Evolutionary conservation across 2,797 vertebrate species (phyloP), one percentile per base, ranked within the genome.

Genomic region (Synaphobranchus kaupii): DNA sequence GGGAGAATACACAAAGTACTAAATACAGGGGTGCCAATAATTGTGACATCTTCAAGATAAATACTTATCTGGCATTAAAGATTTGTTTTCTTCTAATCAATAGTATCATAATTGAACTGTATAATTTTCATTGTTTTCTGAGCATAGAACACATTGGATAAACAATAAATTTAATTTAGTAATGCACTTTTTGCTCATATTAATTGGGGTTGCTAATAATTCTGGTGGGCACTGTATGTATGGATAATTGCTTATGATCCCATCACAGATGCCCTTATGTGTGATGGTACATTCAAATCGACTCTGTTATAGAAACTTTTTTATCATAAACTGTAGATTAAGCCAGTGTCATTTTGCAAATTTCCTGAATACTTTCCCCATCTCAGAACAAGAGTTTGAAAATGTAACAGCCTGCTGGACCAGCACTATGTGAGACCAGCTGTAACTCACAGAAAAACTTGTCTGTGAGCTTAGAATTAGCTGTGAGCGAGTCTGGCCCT

Each of bases 401-500:
- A 76, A 34, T 34, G 71, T 34, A 34, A 13, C 34, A 34, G 28
- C 34, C 13, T 6, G 34, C 31, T 17, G 31, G 71, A 31, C 68
- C 15, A 39, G 71, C 71, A 12, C 34, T 76, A 39, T 39, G 15
- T 76, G 71, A 76, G 34, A 76, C 71, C 31, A 15, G 34, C 71
- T 76, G 34, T 39, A 39, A 39, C 34, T 17, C 71, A 17, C 71
- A 39, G 34, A 76, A 76, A 31, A 76, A 76, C 71, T 39, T 76
- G 71, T 39, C 71, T 76, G 71, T 34, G 34, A 13, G 31, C 28
- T 34, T 76, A 39, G 71, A 68, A 68, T 68, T 68, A 28, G 63
- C 63, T 68, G 63, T 68, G 63, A 68, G n/a, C 63, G n/a, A 68
- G 63, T 68, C 63, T 68, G 63, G 63, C 63, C 63, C 63, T 68